Evolutionary conservation across 1,140 invertebrate genomes (phyloP).

Genomic region (Ptiloglossa arizonensis): DNA sequence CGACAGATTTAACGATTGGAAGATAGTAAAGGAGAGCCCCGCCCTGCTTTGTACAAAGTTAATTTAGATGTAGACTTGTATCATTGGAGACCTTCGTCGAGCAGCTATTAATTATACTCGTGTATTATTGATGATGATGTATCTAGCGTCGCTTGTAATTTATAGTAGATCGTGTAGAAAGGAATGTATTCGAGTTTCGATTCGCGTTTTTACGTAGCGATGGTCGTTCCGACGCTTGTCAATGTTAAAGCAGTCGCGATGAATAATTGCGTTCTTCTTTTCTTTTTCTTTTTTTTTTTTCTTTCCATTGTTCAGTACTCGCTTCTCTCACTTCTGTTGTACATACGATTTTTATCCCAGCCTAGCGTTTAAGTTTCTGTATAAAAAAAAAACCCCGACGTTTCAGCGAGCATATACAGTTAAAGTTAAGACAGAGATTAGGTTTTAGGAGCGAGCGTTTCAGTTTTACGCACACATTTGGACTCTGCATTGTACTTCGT

Average conservation of each 20-base stretch:
- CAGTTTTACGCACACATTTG: conserved; percentile 5
- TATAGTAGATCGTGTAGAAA: conserved; percentile 27
- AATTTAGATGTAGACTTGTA: conserved; percentile 18
- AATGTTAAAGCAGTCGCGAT: no score
- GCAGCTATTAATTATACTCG: conserved; percentile 53
- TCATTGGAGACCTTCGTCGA: conserved; percentile 58
- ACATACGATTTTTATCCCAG: conserved; percentile 18
- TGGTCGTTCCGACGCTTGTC: no score
- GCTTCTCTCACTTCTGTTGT: conserved; percentile 11
- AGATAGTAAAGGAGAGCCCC: background rate
- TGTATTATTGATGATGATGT: conserved; percentile 26
- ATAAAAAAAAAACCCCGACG: background rate
- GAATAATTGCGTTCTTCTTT: no score
- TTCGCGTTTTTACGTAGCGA: background rate
- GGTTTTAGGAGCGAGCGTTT: background rate
- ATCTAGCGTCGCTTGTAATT: conserved; percentile 36
- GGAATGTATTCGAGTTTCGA: background rate
- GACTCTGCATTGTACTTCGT: conserved; percentile 29
- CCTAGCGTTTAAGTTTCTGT: conserved; percentile 7
- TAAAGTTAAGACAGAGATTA: background rate
- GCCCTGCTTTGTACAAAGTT: conserved; percentile 53
- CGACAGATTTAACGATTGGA: background rate
- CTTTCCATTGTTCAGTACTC: background rate
- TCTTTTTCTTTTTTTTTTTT: background rate
- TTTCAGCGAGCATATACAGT: background rate